phyloP scores from a whole-genome alignment of 2,797 vertebrate genomes.

The Setipinna tenuifilis region DNA sequence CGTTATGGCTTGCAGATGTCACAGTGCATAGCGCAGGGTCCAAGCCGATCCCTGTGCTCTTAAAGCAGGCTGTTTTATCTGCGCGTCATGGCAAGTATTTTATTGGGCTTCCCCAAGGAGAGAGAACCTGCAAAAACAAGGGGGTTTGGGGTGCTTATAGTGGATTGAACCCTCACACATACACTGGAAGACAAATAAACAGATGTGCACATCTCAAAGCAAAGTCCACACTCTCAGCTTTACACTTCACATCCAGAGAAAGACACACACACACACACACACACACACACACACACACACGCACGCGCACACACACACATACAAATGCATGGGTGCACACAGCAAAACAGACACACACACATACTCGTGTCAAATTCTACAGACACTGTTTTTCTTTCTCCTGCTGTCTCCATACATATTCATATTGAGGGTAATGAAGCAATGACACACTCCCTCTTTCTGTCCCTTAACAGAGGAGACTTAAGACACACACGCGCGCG shows the following conservation, averaged over 20 bases:
- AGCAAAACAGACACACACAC: slow-evolving; percentile 12
- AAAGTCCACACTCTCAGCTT: background rate
- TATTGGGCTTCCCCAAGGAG: slow-evolving; percentile 55
- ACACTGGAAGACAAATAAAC: slow-evolving; percentile 34
- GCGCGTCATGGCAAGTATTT: slow-evolving; percentile 57
- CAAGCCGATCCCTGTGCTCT: slow-evolving; percentile 67
- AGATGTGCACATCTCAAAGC: slow-evolving; percentile 24
- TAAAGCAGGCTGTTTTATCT: slow-evolving; percentile 70
- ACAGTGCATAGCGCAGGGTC: slow-evolving; percentile 71
- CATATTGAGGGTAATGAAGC: background rate
- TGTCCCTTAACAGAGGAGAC: background rate
- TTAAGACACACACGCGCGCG: background rate
- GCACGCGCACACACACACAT: background rate
- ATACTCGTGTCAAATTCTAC: background rate
- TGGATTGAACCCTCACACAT: slow-evolving; percentile 42
- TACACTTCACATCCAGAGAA: slow-evolving; percentile 22
- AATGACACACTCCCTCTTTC: background rate
- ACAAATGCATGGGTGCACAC: slow-evolving; percentile 1
- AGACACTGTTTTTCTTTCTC: background rate
- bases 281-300: slow-evolving; percentile 6
- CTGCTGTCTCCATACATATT: slow-evolving; percentile 12
- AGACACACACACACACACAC: slow-evolving; percentile 32
- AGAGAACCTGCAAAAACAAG: slow-evolving; percentile 36
- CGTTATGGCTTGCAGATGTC: slow-evolving; percentile 81
- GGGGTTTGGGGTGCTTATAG: slow-evolving; percentile 49